Percentiles rank a stretch among this genome's conserved stretches.
Conservation (phyloP, 2,888 invertebrate genomes). For the Cacoxenus indagator region DNA sequence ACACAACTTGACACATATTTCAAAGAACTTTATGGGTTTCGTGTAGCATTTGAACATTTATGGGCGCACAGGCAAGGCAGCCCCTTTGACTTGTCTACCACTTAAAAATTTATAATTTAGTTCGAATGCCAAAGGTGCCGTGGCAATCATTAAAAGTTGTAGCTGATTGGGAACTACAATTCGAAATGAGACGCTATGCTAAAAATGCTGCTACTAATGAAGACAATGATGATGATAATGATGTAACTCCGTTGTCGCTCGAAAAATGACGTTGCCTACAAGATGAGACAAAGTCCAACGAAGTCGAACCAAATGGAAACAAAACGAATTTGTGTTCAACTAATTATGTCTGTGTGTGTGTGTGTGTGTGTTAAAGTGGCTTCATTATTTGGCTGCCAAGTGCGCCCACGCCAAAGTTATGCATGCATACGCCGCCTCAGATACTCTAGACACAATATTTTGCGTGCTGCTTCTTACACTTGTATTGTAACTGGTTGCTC, state of each 20-base stretch:
- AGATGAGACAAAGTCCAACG: conserved; percentile 3
- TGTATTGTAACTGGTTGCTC: neutral
- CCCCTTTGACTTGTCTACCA: neutral
- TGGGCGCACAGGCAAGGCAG: no score
- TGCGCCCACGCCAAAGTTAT: neutral
- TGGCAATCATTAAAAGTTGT: neutral
- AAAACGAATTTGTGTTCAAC: neutral
- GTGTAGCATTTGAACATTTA: conserved; percentile 5
- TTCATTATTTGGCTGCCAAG: conserved; percentile 41
- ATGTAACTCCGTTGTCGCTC: neutral
- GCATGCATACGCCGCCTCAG: neutral
- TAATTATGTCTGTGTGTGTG: conserved; percentile 1
- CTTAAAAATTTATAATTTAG: conserved; percentile 1
- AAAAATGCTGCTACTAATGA: no score
- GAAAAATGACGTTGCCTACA: conserved; percentile 2
- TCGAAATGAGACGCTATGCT: neutral
- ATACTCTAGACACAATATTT: neutral
- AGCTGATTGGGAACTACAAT: neutral
- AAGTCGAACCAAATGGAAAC: conserved; percentile 20
- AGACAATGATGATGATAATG: neutral
- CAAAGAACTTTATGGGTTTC: conserved; percentile 13
- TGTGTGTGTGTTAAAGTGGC: conserved; percentile 14
- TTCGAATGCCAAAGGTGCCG: conserved; percentile 18
- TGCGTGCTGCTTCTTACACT: neutral
- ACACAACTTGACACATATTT: conserved; percentile 14